Evolutionary conservation across 1,140 invertebrate genomes (phyloP), one percentile per base, ranked within the genome.

Genomic region (Listronotus oregonensis): DNA sequence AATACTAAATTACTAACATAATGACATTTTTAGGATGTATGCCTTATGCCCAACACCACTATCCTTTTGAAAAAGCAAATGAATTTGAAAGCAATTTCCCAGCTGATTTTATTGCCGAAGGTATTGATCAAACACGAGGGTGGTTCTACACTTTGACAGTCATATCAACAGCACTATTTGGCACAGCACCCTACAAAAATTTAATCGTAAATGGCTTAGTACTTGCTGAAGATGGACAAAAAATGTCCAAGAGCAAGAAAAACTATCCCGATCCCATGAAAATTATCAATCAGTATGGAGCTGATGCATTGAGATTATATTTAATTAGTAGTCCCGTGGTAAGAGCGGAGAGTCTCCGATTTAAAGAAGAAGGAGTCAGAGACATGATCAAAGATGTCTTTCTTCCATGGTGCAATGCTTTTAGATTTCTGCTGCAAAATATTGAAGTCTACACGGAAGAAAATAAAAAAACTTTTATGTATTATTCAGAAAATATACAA

Each of bases 51-150:
- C 96, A 99, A 80, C 84, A 87, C 66, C 98, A 99, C 82, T 99
- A 96, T 81, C 98, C 98, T 8, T 97, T 96, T 82, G 93, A 99
- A 78, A 90, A 92, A 70, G 84, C 84, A 60, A 92, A 94, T 77
- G 89, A 95, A 49, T 99, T 99, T 82, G 91, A 97, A 72, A 90
- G 94, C 42, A 86, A 85, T 64, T 99, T 99, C 76, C 98, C 98
- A n/a, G 98, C 98, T 3, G 96, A 99, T 83, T 99, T 99, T 75
- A 98, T 99, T 77, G 96, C 94, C 27, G 98, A 99, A 84, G 96
- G 97, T 14, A 97, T 99, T 72, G 98, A 99, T 82, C 98, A 99
- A 84, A 99, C 98, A 0, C 85, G 98, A 73, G 74, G 74, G 9
- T 99, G 96, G 96, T 99, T 99, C 81, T 99, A 99, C 76, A 99